These are phyloP conservation scores for Actinia tenebrosa DNA, from an alignment of 64 coral and sea anemone genomes.

Conservation along the genomic window DNA sequence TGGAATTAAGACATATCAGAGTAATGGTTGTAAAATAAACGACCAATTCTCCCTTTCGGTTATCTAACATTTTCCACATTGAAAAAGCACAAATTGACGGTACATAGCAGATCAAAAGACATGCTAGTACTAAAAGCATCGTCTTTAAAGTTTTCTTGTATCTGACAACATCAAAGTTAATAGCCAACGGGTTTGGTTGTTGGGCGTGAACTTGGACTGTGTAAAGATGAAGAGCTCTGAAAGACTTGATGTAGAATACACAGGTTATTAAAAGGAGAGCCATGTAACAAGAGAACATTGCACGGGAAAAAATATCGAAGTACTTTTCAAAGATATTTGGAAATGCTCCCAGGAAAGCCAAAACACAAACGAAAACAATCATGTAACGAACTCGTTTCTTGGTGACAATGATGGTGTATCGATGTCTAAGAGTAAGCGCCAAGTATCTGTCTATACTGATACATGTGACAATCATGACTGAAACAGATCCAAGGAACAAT, in stretches of 20 bases:
- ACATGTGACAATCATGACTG: not conserved
- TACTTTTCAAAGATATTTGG: not conserved
- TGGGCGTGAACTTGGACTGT: slow-evolving; percentile 9
- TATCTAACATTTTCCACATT: too few relatives aligned
- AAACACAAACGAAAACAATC: not conserved
- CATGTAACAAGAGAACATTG: too few relatives aligned
- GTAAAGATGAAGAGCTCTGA: not conserved
- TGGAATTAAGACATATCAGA: too few relatives aligned
- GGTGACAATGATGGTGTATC: not conserved
- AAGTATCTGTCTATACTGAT: slow-evolving; percentile 8
- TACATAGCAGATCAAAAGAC: not conserved
- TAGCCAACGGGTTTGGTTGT: not conserved
- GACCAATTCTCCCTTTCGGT: too few relatives aligned
- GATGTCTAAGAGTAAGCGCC: not conserved
- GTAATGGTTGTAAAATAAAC: not conserved
- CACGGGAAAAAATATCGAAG: not conserved
- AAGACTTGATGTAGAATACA: not conserved
- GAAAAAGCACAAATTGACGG: not conserved
- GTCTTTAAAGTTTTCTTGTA: not conserved
- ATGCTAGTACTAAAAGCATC: not conserved
- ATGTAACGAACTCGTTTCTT: not conserved
- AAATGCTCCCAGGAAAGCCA: not conserved
- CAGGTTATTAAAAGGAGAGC: not conserved
- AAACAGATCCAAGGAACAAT: not conserved
- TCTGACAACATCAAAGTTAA: slow-evolving; percentile 14